These are phyloP conservation scores for Drosophila sturtevanti DNA, from an alignment of 1,140 invertebrate species.

Conservation along the genomic window DNA sequence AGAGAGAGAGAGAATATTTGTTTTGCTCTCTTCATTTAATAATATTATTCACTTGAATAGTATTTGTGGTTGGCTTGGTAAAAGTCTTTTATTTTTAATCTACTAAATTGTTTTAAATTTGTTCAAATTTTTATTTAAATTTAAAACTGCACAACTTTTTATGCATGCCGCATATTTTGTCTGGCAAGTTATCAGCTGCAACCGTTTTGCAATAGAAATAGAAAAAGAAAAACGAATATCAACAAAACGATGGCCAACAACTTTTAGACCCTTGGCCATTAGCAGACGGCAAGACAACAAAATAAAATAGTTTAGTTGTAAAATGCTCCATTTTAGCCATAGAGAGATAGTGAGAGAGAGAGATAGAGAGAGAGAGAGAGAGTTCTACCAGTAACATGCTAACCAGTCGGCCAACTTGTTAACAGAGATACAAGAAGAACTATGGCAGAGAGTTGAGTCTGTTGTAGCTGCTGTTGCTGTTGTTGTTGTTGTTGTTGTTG, in stretches of 20 bases:
- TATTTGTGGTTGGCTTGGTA: background rate
- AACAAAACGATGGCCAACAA: background rate
- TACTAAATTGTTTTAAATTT: constrained; percentile 48
- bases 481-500: no score
- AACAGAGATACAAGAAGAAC: constrained; percentile 27
- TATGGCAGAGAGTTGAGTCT: background rate
- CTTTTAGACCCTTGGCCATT: constrained; percentile 56
- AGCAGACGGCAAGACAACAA: constrained; percentile 35
- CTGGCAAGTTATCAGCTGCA: constrained; percentile 39
- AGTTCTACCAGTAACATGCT: constrained; percentile 32
- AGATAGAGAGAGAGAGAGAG: no score
- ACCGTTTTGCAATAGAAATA: constrained; percentile 48
- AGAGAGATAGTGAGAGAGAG: constrained; percentile 3
- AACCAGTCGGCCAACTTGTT: constrained; percentile 49
- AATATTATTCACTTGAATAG: background rate
- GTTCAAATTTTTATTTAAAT: constrained; percentile 33
- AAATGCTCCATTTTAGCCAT: constrained; percentile 23
- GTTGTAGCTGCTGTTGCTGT: constrained; percentile 26
- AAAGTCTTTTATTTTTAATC: constrained; percentile 53
- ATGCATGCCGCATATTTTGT: constrained; percentile 15
- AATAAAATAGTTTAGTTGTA: constrained; percentile 51
- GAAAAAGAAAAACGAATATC: background rate
- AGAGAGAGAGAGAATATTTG: no score
- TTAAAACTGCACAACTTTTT: constrained; percentile 49
- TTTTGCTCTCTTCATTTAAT: no score